A percentile compares a stretch with the other conserved stretches of the same genome.
Conservation (phyloP, 2,797 vertebrate genomes). For the Sebastiscus tertius region DNA sequence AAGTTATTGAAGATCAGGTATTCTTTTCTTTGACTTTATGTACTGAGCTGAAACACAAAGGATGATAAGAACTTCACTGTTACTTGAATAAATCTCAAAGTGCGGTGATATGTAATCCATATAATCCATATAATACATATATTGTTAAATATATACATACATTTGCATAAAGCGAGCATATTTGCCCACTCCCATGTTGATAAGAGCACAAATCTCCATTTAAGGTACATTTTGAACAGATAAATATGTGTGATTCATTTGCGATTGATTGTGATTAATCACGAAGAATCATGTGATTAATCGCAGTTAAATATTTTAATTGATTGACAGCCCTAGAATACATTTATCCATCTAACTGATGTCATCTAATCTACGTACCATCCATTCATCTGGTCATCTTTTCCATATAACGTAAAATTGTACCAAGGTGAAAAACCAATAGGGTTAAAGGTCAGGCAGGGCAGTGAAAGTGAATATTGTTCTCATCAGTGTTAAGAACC, state of each 20-base stretch:
- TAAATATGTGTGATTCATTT: too few relatives aligned
- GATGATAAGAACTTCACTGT: not conserved
- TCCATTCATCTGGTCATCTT: not conserved
- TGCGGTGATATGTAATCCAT: not conserved
- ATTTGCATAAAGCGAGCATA: too few relatives aligned
- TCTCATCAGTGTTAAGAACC: not conserved
- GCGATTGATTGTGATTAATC: too few relatives aligned
- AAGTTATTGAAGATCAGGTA: conserved; percentile 19
- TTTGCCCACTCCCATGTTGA: too few relatives aligned
- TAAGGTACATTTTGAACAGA: too few relatives aligned
- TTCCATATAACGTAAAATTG: not conserved
- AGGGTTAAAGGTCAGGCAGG: not conserved
- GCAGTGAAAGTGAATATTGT: not conserved
- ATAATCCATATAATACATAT: too few relatives aligned
- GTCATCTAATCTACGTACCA: not conserved
- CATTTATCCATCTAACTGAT: not conserved
- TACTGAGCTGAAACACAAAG: not conserved
- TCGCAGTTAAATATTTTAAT: too few relatives aligned
- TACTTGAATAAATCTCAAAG: not conserved
- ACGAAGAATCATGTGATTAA: too few relatives aligned
- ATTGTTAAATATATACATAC: too few relatives aligned
- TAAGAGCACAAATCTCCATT: too few relatives aligned
- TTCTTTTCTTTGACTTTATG: not conserved
- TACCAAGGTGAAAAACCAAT: not conserved
- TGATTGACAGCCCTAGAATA: not conserved